These are phyloP conservation scores for Progne subis DNA, from an alignment of 2,113 vertebrate genomes.

Conservation along the genomic window DNA sequence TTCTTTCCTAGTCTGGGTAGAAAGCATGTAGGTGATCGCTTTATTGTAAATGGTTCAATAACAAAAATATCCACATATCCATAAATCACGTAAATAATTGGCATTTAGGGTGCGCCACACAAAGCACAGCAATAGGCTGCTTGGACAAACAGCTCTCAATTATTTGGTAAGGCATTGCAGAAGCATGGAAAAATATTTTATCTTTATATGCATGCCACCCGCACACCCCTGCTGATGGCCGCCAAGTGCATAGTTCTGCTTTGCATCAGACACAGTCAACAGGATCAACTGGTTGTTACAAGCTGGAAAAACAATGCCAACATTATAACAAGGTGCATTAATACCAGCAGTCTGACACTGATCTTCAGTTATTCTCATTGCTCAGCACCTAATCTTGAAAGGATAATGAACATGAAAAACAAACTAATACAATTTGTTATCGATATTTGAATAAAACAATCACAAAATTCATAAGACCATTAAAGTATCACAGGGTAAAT, in stretches of 20 bases:
- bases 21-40: accelerated
- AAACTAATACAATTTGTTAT: background rate
- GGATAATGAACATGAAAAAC: background rate
- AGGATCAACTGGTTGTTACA: background rate
- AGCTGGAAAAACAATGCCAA: background rate
- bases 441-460: background rate
- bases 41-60: background rate
- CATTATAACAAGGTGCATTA: background rate
- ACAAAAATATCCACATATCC: background rate
- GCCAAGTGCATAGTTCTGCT: background rate
- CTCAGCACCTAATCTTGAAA: background rate
- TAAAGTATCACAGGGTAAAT: background rate
- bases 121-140: background rate
- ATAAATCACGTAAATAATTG: background rate
- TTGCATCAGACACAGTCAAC: background rate
- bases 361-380: background rate
- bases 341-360: background rate
- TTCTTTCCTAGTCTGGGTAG: background rate
- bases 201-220: background rate
- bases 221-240: background rate
- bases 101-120: background rate
- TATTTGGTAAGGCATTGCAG: background rate
- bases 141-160: background rate
- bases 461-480: background rate
- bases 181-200: background rate